phyloP scores from a whole-genome alignment of 2,888 invertebrate genomes.

The Alloplasta piceator region DNA sequence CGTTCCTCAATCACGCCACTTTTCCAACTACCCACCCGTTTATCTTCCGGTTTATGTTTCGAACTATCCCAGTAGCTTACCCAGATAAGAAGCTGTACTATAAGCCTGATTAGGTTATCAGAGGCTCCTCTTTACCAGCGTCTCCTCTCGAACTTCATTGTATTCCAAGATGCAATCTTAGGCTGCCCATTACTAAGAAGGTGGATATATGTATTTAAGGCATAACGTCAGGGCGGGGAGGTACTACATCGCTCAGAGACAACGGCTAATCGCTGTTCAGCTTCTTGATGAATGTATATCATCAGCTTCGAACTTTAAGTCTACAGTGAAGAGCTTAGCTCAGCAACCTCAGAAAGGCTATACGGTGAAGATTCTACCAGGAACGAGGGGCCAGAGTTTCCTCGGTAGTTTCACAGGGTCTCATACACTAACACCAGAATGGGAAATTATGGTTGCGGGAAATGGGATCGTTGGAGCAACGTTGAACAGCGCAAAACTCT shows the following conservation, averaged over 20 bases:
- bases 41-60: constrained; percentile 22
- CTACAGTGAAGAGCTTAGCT: constrained; percentile 60
- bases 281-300: constrained; percentile 68
- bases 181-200: not conserved
- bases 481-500: constrained; percentile 9
- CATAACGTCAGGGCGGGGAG: constrained; percentile 4
- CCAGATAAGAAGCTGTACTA: constrained; percentile 47
- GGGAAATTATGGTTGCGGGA: constrained; percentile 75
- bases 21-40: too few species aligned
- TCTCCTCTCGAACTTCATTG: constrained; percentile 9
- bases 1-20: too few species aligned
- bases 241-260: constrained; percentile 53
- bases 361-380: constrained; percentile 34
- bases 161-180: constrained; percentile 14
- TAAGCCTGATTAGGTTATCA: constrained; percentile 66
- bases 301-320: constrained; percentile 67
- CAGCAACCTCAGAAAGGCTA: constrained; percentile 35
- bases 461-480: constrained; percentile 31
- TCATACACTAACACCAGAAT: constrained; percentile 68
- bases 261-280: constrained; percentile 69
- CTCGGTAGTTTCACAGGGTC: constrained; percentile 67
- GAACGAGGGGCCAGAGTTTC: constrained; percentile 49
- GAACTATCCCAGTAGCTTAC: constrained; percentile 45
- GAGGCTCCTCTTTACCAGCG: constrained; percentile 38
- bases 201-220: constrained; percentile 1